These are phyloP conservation scores for Phoeniculus purpureus DNA, from an alignment of 2,797 vertebrate species.

Conservation along the genomic window DNA sequence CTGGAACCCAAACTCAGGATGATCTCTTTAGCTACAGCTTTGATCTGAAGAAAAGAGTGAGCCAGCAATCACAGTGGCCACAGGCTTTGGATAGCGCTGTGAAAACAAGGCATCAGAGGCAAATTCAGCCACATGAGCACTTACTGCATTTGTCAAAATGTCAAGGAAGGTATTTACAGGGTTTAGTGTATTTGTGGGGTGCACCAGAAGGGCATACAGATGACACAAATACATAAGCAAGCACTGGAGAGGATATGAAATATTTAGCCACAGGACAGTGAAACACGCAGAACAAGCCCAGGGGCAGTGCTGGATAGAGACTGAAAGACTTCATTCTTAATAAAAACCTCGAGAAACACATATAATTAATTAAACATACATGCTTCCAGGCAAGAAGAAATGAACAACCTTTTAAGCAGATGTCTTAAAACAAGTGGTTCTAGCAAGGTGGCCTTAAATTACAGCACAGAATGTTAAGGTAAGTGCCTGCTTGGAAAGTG, in stretches of 20 bases:
- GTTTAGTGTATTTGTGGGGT: neutral
- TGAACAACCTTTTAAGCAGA: neutral
- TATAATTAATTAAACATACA: conserved; percentile 13
- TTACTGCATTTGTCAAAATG: neutral
- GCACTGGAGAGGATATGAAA: neutral
- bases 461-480: neutral
- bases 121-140: neutral
- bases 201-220: neutral
- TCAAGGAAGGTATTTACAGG: neutral
- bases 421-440: neutral
- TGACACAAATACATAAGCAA: neutral
- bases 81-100: neutral
- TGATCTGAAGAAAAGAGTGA: neutral
- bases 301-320: neutral
- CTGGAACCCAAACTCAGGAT: neutral
- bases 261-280: neutral
- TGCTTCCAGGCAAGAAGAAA: neutral
- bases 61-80: neutral
- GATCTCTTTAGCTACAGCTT: neutral
- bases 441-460: neutral
- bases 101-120: neutral
- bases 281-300: neutral
- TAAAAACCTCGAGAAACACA: neutral
- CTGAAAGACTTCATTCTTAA: neutral
- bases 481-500: neutral